Percentiles rank a stretch among this genome's conserved stretches.
These are phyloP conservation scores for Drosophila nigrodunni DNA, from an alignment of 1,140 invertebrate species.

Conservation along the genomic window DNA sequence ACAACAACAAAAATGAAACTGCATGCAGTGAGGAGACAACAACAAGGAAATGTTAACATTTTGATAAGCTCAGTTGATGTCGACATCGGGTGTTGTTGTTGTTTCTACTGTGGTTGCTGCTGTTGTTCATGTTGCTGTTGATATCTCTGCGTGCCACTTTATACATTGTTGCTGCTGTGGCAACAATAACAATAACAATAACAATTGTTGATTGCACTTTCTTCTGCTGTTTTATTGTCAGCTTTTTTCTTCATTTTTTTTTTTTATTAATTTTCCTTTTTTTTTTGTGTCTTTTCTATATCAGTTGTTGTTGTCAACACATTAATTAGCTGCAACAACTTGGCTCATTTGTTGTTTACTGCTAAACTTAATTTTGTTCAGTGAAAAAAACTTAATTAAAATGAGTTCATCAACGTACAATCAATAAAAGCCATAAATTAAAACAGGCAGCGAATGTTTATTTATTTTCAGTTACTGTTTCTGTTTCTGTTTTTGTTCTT, in stretches of 20 bases:
- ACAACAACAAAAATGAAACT: background rate
- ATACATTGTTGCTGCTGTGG: constrained; percentile 7
- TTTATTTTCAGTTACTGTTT: constrained; percentile 26
- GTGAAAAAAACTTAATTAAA: constrained; percentile 61
- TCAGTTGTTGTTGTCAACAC: constrained; percentile 40
- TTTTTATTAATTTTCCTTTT: background rate
- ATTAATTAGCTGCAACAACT: constrained; percentile 46
- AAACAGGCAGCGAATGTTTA: constrained; percentile 44
- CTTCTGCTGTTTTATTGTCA: constrained; percentile 35
- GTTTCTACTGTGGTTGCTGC: background rate
- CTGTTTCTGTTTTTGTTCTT: constrained; percentile 33
- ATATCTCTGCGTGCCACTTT: constrained; percentile 32
- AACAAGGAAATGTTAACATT: constrained; percentile 57
- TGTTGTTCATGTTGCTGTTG: constrained; percentile 23
- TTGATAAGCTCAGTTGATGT: constrained; percentile 42
- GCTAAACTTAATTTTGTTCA: constrained; percentile 35
- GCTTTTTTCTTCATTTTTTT: constrained; percentile 1
- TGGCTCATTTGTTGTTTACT: background rate
- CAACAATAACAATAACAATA: constrained; percentile 19
- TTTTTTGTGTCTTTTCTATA: constrained; percentile 3
- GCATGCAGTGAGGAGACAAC: background rate
- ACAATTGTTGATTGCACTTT: constrained; percentile 57
- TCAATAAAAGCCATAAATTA: constrained; percentile 41
- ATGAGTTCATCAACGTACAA: constrained; percentile 55
- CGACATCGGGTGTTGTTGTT: background rate